These are phyloP conservation scores for Triplophysa yarkandensis DNA, from an alignment of 2,797 vertebrate genomes.

Conservation along the genomic window DNA sequence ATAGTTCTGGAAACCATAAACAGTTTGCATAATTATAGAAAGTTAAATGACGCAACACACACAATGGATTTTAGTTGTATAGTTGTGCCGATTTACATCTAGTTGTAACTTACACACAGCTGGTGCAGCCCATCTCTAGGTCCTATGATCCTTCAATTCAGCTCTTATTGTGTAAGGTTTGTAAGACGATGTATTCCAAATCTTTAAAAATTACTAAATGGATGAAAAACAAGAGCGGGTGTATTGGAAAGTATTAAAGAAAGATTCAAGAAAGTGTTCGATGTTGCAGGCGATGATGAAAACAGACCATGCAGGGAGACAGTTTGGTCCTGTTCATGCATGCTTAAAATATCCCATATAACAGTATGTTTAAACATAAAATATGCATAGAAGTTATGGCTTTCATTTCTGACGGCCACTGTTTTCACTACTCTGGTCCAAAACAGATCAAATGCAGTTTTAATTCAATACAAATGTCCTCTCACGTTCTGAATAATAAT, in stretches of 20 bases:
- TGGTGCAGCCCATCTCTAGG: no score
- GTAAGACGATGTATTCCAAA: background rate
- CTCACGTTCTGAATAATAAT: background rate
- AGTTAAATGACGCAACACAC: no score
- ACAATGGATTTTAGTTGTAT: no score
- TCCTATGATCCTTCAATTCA: background rate
- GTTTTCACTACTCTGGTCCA: conserved; percentile 30
- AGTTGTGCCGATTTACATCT: no score
- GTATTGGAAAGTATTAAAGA: background rate
- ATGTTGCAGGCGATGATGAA: conserved; percentile 15
- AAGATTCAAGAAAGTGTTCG: background rate
- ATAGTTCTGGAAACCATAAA: no score
- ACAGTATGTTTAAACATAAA: conserved; percentile 32
- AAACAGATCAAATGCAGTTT: conserved; percentile 29
- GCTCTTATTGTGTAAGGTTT: background rate
- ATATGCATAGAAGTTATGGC: conserved; percentile 21
- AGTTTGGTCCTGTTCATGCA: conserved; percentile 10
- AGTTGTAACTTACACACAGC: no score
- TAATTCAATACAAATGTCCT: conserved; percentile 24
- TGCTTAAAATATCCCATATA: conserved; percentile 31
- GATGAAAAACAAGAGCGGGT: background rate
- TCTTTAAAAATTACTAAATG: background rate
- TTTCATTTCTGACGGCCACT: conserved; percentile 25
- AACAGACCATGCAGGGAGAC: background rate
- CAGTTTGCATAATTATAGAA: no score